A percentile compares a stretch with the other conserved stretches of the same genome.
Evolutionary conservation across 2,888 invertebrate genomes (phyloP).

Genomic region (Galerucella calmariensis): DNA sequence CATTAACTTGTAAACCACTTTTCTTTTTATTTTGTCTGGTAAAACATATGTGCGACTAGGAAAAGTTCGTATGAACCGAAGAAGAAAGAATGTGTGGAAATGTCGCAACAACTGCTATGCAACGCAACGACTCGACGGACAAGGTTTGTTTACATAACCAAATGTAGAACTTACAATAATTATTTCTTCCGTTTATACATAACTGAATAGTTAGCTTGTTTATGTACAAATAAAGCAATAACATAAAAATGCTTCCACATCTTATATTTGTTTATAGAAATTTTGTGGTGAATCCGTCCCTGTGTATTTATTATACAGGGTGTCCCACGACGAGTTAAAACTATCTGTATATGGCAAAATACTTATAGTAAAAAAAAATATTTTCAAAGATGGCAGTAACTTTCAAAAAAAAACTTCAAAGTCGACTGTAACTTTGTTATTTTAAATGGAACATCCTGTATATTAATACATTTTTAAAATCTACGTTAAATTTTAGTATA

Average conservation of each 20-base stretch:
- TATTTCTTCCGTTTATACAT: not conserved
- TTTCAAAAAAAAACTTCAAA: too few relatives aligned
- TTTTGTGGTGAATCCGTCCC: not conserved
- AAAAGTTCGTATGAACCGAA: not conserved
- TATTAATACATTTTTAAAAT: too few relatives aligned
- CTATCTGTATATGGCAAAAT: too few relatives aligned
- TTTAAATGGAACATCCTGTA: too few relatives aligned
- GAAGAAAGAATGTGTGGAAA: not conserved
- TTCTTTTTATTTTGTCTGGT: too few relatives aligned
- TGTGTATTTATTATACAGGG: slow-evolving; percentile 1
- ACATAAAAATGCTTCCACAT: not conserved
- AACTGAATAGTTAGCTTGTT: not conserved
- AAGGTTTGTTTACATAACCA: slow-evolving; percentile 2
- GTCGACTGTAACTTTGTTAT: too few relatives aligned
- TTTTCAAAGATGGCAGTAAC: too few relatives aligned
- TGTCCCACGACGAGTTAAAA: too few relatives aligned
- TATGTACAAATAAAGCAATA: not conserved
- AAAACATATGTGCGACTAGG: not conserved
- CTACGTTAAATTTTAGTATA: too few relatives aligned
- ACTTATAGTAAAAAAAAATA: too few relatives aligned
- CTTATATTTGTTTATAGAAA: not conserved
- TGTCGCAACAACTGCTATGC: not conserved
- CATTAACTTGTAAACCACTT: too few relatives aligned
- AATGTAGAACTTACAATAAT: not conserved
- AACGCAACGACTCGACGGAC: not conserved